phyloP scores from a whole-genome alignment of 2,113 vertebrate species.

The Boulengeromyrus knoepffleri region DNA sequence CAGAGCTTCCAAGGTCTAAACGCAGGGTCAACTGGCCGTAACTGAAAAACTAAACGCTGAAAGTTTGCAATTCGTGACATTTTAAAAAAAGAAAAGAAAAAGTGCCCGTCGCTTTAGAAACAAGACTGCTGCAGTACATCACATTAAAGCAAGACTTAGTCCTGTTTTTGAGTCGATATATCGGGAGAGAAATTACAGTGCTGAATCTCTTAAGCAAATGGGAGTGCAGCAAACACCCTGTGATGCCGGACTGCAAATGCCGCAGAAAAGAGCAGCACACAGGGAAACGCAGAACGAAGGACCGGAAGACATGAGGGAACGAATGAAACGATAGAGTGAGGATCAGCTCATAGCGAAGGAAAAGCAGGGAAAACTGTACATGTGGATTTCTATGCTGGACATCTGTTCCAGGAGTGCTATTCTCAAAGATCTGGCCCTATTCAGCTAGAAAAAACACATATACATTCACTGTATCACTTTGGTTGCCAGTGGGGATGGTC shows the following conservation, averaged over 20 bases:
- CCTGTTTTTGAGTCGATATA: not conserved
- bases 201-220: not conserved
- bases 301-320: not conserved
- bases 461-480: not conserved
- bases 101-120: not conserved
- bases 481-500: not conserved
- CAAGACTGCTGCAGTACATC: not conserved
- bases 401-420: not conserved
- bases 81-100: not conserved
- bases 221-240: not conserved
- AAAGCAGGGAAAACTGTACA: not conserved
- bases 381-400: not conserved
- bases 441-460: not conserved
- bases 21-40: not conserved
- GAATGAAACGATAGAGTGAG: not conserved
- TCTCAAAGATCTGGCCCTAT: not conserved
- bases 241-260: not conserved
- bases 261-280: not conserved
- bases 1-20: not conserved
- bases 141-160: not conserved
- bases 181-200: not conserved
- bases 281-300: not conserved
- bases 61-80: not conserved
- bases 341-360: not conserved
- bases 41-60: not conserved